Evolutionary conservation across 2,113 vertebrate genomes (phyloP).

Genomic region (Ptychochromis oligacanthus): DNA sequence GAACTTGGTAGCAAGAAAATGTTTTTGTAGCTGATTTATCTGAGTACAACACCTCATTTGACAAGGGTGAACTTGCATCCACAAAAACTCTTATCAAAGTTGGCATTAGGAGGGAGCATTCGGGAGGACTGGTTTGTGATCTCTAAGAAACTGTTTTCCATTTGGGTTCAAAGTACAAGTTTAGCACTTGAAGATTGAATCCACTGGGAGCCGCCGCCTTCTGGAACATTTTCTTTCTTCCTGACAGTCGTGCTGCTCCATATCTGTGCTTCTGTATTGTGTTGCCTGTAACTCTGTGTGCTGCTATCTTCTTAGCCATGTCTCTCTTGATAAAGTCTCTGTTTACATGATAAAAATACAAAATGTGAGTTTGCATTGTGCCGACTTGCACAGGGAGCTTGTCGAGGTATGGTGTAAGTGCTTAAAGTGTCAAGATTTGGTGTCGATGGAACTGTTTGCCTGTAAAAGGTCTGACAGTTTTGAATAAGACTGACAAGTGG

Average conservation of each 20-base stretch:
- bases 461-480: neutral
- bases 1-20: neutral
- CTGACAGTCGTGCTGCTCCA: neutral
- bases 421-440: neutral
- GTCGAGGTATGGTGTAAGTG: neutral
- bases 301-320: constrained; percentile 13
- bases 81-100: neutral
- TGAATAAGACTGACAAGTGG: neutral
- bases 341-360: neutral
- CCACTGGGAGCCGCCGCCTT: constrained; percentile 18
- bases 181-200: constrained; percentile 10
- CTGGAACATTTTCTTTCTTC: constrained; percentile 6
- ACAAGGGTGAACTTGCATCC: neutral
- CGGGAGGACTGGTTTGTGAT: constrained; percentile 1
- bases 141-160: constrained; percentile 11
- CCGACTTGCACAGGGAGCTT: neutral
- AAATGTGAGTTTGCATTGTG: neutral
- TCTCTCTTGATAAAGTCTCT: neutral
- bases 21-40: neutral
- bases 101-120: neutral
- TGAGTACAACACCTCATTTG: neutral
- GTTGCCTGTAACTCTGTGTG: constrained; percentile 1
- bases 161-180: constrained; percentile 20
- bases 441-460: neutral
- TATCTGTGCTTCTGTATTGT: neutral